Evolutionary conservation across 1,140 invertebrate species (phyloP), one percentile per base, ranked within the genome.

Genomic region (Anastrepha ludens): DNA sequence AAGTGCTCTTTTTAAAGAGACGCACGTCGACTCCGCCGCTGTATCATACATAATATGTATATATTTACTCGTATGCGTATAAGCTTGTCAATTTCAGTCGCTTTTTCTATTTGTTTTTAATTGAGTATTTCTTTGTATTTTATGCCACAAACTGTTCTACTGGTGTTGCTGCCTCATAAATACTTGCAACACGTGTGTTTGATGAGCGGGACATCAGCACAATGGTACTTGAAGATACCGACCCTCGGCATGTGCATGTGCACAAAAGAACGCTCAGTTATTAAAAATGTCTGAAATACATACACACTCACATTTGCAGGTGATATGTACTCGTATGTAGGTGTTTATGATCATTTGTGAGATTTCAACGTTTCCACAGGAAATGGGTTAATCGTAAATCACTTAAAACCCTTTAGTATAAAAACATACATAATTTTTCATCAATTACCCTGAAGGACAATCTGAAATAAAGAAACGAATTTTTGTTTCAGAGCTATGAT

Each of bases 61-160:
- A 50, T 20, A 78, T n/a, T 55, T 81, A 15, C 15, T 55, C 41
- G 44, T 55, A 62, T 13, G n/a, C 2, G 6, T 55, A 50, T 9
- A 44, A 44, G 5, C 11, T 17, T 39, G 41, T 74, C 74, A 81
- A 81, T 81, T 81, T 55, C 47, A 50, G 47, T 47, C 17, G 74
- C 9, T 55, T 81, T 55, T 55, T 47, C 20, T 81, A 55, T 8
- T 6, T 55, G 11, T 47, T 81, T 81, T 81, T 58, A 81, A 81
- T 81, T 81, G 47, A 81, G 74, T 55, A 41, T n/a, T 81, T 81
- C 29, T 81, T 81, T 47, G 55, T 81, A 81, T 81, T 81, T 29
- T 55, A 55, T 81, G 47, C 44, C n/a, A 44, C 13, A 55, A 81
- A 81, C 44, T 29, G 29, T 29, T 0, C 29, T 29, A 29, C 29